Conservation (phyloP, 2,797 vertebrate species). For the Molossus alvarezi region DNA sequence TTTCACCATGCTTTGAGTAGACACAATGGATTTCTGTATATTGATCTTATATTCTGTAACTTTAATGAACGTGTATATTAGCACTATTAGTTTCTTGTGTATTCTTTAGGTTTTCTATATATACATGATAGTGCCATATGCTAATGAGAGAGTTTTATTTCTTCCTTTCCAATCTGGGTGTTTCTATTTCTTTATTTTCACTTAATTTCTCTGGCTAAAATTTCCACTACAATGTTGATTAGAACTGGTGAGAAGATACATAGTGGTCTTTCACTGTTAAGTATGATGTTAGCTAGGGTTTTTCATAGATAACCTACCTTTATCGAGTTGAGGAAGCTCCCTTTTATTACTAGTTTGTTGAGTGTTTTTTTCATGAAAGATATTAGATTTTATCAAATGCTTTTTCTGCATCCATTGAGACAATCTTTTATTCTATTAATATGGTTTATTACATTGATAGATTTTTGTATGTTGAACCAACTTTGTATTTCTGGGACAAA, state of each 20-base stretch:
- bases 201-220: neutral
- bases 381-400: neutral
- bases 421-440: conserved; percentile 2
- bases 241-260: neutral
- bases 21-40: neutral
- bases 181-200: neutral
- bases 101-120: neutral
- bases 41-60: neutral
- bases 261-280: neutral
- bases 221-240: neutral
- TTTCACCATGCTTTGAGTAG: neutral
- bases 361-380: neutral
- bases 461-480: conserved; percentile 3
- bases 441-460: neutral
- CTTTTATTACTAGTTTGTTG: neutral
- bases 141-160: conserved; percentile 28
- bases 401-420: conserved; percentile 8
- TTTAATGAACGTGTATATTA: neutral
- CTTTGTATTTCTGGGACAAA: conserved; percentile 16
- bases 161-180: neutral
- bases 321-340: neutral
- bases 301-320: conserved; percentile 28
- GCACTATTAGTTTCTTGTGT: neutral
- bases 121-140: neutral
- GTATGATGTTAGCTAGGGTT: neutral